phyloP scores from a whole-genome alignment of 2,797 vertebrate species.

The Pogonophryne albipinna region DNA sequence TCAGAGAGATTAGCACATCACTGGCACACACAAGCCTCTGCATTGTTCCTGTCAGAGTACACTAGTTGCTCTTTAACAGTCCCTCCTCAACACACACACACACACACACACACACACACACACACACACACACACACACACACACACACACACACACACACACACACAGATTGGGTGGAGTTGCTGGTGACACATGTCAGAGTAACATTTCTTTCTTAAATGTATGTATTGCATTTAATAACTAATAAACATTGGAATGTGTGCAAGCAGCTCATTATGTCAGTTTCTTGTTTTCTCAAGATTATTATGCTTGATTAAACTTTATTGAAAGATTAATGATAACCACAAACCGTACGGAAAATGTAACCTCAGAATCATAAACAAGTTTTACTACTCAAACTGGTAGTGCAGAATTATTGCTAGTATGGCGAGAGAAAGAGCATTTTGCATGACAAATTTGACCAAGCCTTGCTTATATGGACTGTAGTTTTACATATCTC shows the following conservation, averaged over 20 bases:
- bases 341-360: background rate
- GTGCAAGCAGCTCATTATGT: background rate
- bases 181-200: conserved; percentile 37
- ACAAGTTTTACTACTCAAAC: conserved; percentile 20
- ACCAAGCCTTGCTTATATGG: conserved; percentile 1
- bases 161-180: conserved; percentile 28
- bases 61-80: conserved; percentile 57
- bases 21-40: conserved; percentile 36
- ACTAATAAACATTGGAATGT: conserved; percentile 46
- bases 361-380: conserved; percentile 16
- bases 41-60: conserved; percentile 53
- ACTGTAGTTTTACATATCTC: conserved; percentile 34
- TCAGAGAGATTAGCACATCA: conserved; percentile 63
- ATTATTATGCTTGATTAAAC: conserved; percentile 26
- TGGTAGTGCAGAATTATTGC: background rate
- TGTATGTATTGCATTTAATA: conserved; percentile 18
- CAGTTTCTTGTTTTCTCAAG: conserved; percentile 4
- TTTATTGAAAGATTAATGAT: conserved; percentile 39
- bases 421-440: background rate
- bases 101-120: conserved; percentile 54
- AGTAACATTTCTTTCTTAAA: background rate
- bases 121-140: conserved; percentile 47
- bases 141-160: conserved; percentile 50
- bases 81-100: conserved; percentile 45
- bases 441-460: conserved; percentile 21